Base-by-base conservation (phyloP, 2,113 vertebrate species). In the Maccullochella peelii region DNA sequence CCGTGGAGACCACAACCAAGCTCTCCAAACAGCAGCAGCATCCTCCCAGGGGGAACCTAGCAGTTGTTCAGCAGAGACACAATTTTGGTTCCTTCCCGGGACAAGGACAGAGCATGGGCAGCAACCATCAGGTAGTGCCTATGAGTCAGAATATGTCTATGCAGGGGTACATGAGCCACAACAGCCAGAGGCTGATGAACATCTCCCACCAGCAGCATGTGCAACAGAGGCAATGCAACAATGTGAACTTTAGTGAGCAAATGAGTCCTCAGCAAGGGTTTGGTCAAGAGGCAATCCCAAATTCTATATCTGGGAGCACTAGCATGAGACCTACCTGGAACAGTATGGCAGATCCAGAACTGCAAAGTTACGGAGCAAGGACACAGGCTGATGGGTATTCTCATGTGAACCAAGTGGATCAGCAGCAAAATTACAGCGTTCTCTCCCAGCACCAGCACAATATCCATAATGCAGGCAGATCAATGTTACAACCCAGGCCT, bases 401-500 rank as follows among this genome's bases (percentile, higher is more conserved):
- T 79, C 94, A 96, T 47, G 77, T 95, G 75, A 90, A 90, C 71
- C 93, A 95, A 18, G 66, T 79, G 70, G 95, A 88, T 70, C 96
- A 95, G 77, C 93, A 96, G 83, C 93, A 96, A 36, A 93, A 86
- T 83, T 97, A 95, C 72, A 73, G 80, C 11, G 86, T 94, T 59
- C 62, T 92, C 21, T 63, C 92, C 54, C 97, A 90, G 68, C 88
- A 88, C 30, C 87, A 91, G 68, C 93, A 95, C 73, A 90, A 71
- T 6, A 11, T 93, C 16, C 93, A 94, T 18, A 91, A 82, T 0
- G 96, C 95, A 63, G 57, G 77, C 0, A 88, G 95, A 2, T 84
- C 90, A 69, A 83, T 95, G 71, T 86, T 99, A 58, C 98, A 98
- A 58, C 98, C 98, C 66, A 95, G 93, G 82, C 98, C 98, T 55